Evolutionary conservation across 1,140 invertebrate species (phyloP).

Genomic region (Bombus pyrosoma): DNA sequence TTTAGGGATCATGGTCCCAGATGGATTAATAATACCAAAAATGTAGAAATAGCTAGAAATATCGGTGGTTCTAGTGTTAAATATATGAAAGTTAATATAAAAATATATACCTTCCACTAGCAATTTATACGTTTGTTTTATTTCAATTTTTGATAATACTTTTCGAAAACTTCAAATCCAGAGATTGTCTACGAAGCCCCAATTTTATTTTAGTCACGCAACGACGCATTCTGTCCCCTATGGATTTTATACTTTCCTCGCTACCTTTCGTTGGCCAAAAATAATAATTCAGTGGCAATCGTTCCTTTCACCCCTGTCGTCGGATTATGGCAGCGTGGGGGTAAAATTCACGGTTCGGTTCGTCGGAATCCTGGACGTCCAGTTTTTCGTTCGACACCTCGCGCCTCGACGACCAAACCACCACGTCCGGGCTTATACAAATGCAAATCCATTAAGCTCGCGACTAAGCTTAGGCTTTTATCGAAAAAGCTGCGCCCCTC

Average conservation of each 20-base stretch:
- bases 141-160: too few relatives aligned
- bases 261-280: slow-evolving; percentile 40
- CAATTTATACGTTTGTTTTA: too few relatives aligned
- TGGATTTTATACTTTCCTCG: not conserved
- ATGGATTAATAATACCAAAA: too few relatives aligned
- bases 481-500: slow-evolving; percentile 60
- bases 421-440: slow-evolving; percentile 58
- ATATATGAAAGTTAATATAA: too few relatives aligned
- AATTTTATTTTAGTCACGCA: too few relatives aligned
- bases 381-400: slow-evolving; percentile 61
- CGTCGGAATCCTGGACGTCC: slow-evolving; percentile 48
- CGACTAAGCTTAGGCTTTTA: slow-evolving; percentile 67
- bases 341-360: slow-evolving; percentile 60
- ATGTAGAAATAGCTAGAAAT: too few relatives aligned
- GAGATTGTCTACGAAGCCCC: not conserved
- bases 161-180: not conserved
- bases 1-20: too few relatives aligned
- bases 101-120: too few relatives aligned
- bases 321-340: slow-evolving; percentile 44
- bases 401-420: slow-evolving; percentile 20
- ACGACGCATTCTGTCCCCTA: not conserved
- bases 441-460: slow-evolving; percentile 69
- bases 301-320: slow-evolving; percentile 44
- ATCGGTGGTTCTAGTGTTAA: too few relatives aligned
- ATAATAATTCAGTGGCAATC: slow-evolving; percentile 55